phyloP scores from a whole-genome alignment of 2,113 vertebrate species.

The Hippocampus guttulatus region DNA sequence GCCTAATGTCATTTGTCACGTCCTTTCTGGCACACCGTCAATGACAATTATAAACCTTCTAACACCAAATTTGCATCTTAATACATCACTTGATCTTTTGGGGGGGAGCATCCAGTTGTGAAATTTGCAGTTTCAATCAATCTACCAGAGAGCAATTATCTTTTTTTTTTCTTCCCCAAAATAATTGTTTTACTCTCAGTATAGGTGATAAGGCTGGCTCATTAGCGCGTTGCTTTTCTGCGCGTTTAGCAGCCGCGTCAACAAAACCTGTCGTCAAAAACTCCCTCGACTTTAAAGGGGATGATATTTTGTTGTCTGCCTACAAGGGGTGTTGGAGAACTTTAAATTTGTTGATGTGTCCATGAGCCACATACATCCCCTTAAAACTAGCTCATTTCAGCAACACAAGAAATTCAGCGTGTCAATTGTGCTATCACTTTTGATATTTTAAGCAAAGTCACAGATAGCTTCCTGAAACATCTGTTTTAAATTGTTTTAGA shows the following conservation, averaged over 20 bases:
- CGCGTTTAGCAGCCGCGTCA: neutral
- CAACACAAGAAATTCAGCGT: no score
- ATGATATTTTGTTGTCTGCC: neutral
- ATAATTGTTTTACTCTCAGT: neutral
- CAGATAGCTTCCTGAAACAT: neutral
- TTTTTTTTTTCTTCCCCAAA: neutral
- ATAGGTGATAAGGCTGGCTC: neutral
- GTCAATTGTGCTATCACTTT: neutral
- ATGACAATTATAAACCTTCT: constrained; percentile 34
- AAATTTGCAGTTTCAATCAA: neutral
- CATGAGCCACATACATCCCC: no score
- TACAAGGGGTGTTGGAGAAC: neutral
- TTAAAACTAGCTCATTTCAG: no score
- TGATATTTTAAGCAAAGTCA: neutral
- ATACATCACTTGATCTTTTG: neutral
- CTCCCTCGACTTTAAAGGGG: neutral
- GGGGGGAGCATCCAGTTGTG: neutral
- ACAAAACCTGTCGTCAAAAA: neutral
- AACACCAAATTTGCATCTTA: constrained; percentile 27
- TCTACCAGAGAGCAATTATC: neutral
- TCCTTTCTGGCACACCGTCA: constrained; percentile 40
- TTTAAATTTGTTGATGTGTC: no score
- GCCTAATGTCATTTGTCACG: constrained; percentile 45
- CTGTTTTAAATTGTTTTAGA: neutral
- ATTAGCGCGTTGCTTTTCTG: neutral